phyloP scores from a whole-genome alignment of 2,888 invertebrate genomes.

The Nebria brevicollis region DNA sequence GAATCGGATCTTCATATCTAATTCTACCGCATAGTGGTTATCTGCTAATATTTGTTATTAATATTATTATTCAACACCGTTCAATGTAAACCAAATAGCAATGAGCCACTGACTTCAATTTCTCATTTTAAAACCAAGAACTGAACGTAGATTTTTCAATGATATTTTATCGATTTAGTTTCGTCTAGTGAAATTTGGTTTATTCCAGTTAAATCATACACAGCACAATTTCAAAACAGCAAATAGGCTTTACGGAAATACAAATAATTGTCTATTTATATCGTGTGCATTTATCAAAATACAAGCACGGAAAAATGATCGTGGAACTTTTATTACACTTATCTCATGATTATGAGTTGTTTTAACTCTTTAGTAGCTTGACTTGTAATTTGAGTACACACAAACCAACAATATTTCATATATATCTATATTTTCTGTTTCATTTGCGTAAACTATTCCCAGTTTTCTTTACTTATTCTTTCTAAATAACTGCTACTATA shows the following conservation, averaged over 20 bases:
- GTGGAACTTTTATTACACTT: not conserved
- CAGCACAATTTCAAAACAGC: not conserved
- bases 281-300: not conserved
- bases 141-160: not conserved
- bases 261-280: not conserved
- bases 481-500: too few relatives aligned
- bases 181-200: constrained; percentile 5
- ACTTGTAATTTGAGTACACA: too few relatives aligned
- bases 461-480: too few relatives aligned
- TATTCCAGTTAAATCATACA: constrained; percentile 14
- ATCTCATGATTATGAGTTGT: not conserved
- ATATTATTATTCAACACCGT: not conserved
- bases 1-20: too few relatives aligned
- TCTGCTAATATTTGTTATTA: too few relatives aligned
- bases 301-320: not conserved
- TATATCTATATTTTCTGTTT: too few relatives aligned
- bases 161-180: not conserved
- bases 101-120: not conserved
- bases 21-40: too few relatives aligned
- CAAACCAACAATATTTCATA: too few relatives aligned
- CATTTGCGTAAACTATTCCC: too few relatives aligned
- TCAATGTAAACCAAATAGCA: not conserved
- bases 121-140: not conserved
- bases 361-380: not conserved
- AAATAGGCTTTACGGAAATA: not conserved